Percentiles rank a stretch among this genome's conserved stretches.
phyloP scores from a whole-genome alignment of 2,888 invertebrate species.

The Notodonta ziczac region DNA sequence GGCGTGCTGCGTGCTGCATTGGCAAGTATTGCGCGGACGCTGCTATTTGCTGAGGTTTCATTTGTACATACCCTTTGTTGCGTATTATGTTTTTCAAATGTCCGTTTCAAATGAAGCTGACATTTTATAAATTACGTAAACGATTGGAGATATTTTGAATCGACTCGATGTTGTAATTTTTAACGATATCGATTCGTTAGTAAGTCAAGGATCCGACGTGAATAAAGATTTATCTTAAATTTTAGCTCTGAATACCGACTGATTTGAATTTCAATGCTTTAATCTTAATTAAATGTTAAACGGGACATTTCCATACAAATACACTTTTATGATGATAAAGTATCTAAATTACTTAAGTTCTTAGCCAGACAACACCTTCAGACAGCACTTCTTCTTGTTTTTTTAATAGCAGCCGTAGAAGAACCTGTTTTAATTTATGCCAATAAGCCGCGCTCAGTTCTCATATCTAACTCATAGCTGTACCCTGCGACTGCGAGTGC shows the following conservation, averaged over 20 bases:
- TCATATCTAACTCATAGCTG: too few relatives aligned
- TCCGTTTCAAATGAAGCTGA: conserved; percentile 1
- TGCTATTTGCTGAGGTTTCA: conserved; percentile 71
- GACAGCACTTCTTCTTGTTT: neutral
- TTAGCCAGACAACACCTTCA: neutral
- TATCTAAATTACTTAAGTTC: neutral
- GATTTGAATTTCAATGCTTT: conserved; percentile 6
- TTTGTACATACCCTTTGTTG: conserved; percentile 45
- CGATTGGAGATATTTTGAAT: neutral
- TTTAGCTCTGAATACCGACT: neutral
- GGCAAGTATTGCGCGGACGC: conserved; percentile 67
- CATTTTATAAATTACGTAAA: conserved; percentile 6
- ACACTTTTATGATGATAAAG: neutral
- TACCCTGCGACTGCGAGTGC: too few relatives aligned
- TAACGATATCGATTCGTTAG: conserved; percentile 5
- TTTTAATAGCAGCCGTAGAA: neutral
- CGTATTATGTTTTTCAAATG: conserved; percentile 7
- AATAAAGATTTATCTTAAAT: conserved; percentile 3
- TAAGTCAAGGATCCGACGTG: conserved; percentile 5
- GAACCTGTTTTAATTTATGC: too few relatives aligned
- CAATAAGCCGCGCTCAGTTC: too few relatives aligned
- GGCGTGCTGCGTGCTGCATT: conserved; percentile 53
- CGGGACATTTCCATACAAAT: neutral
- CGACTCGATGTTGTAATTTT: conserved; percentile 3
- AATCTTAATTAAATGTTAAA: conserved; percentile 2